phyloP scores from a whole-genome alignment of 2,797 vertebrate species.

The Falco rusticolus region DNA sequence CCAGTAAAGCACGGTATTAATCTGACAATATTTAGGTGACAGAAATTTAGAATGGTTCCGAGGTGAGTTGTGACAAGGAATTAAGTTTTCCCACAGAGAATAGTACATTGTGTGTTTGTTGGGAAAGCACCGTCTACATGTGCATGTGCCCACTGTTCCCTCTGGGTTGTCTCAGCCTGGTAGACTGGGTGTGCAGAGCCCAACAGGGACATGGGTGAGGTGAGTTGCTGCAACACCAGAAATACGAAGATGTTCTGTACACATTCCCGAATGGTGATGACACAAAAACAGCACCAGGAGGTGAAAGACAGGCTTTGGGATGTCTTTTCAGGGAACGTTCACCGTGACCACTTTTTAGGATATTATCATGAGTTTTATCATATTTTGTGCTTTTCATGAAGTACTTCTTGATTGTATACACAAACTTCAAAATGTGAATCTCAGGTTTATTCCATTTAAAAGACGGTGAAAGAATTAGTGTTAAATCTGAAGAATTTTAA shows the following conservation, averaged over 20 bases:
- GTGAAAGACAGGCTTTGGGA: neutral
- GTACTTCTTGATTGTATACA: neutral
- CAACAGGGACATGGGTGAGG: accelerated
- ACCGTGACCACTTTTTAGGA: no score
- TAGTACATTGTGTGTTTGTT: neutral
- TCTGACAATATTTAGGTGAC: neutral
- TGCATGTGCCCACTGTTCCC: neutral
- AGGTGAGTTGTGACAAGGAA: neutral
- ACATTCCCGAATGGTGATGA: neutral
- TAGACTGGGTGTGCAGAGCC: accelerated
- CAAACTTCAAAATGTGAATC: neutral
- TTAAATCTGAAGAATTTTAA: neutral
- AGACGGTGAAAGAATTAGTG: neutral
- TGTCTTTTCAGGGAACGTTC: neutral
- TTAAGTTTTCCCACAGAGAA: neutral
- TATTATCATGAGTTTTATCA: neutral
- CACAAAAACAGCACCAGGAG: neutral
- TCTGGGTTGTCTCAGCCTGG: neutral
- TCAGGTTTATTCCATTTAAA: neutral
- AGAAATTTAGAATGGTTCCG: neutral
- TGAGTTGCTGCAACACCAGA: neutral
- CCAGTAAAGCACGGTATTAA: neutral
- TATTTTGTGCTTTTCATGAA: neutral
- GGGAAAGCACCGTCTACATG: neutral
- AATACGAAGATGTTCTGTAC: neutral